These are phyloP conservation scores for Globodera rostochiensis DNA, from an alignment of 1,140 invertebrate species.

Conservation along the genomic window DNA sequence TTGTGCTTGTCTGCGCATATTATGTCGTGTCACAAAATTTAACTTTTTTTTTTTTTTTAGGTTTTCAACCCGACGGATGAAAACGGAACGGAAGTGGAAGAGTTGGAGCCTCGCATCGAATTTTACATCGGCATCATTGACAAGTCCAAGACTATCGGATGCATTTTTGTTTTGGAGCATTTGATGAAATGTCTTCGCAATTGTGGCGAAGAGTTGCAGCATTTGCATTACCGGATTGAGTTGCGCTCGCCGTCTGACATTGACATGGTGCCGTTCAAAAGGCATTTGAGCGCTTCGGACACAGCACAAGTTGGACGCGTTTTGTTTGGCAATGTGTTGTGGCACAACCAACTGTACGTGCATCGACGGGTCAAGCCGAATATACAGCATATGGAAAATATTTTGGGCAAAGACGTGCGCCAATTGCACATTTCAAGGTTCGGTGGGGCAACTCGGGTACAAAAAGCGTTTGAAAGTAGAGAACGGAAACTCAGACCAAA, in stretches of 20 bases:
- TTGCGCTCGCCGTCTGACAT: neutral
- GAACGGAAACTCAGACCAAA: no score
- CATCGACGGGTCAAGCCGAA: neutral
- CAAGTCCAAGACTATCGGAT: neutral
- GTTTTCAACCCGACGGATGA: neutral
- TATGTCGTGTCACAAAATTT: neutral
- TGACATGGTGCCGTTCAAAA: slow-evolving; percentile 16
- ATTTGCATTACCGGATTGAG: neutral
- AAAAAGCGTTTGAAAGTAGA: no score
- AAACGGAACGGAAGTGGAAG: slow-evolving; percentile 4
- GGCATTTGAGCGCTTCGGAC: slow-evolving; percentile 23
- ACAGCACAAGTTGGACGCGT: neutral
- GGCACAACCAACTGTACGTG: slow-evolving; percentile 13
- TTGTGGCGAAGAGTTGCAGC: neutral
- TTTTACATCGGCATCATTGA: neutral
- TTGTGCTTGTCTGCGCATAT: neutral
- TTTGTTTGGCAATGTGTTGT: slow-evolving; percentile 11
- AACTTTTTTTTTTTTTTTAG: neutral
- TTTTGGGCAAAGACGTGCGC: neutral
- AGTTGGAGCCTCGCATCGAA: slow-evolving; percentile 4
- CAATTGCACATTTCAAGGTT: neutral
- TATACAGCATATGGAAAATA: neutral
- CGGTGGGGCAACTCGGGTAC: no score
- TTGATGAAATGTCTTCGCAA: slow-evolving; percentile 12
- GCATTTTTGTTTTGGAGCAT: slow-evolving; percentile 10